phyloP scores from a whole-genome alignment of 53 echinoderm and acorn worm species.

The Crossaster papposus region DNA sequence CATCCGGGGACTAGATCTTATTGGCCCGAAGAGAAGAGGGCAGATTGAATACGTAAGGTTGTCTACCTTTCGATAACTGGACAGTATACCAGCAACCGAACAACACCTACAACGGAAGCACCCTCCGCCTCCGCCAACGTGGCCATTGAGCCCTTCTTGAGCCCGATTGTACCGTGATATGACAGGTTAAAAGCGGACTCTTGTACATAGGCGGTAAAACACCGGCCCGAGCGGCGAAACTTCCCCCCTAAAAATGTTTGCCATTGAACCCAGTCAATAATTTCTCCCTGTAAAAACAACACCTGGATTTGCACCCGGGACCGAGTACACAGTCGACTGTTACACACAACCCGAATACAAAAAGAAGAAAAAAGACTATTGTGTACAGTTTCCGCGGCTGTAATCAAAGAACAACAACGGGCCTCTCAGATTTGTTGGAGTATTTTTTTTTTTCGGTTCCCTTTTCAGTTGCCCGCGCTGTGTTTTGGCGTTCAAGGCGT shows the following conservation, averaged over 20 bases:
- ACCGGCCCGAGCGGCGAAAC: neutral
- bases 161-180: constrained; percentile 11
- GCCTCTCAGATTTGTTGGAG: neutral
- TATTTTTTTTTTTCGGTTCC: constrained; percentile 13
- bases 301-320: constrained; percentile 32
- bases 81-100: neutral
- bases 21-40: neutral
- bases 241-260: neutral
- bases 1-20: neutral
- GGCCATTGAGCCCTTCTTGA: neutral
- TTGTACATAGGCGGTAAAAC: too few relatives aligned
- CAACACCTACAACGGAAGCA: neutral
- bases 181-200: constrained; percentile 22
- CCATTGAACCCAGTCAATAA: constrained; percentile 4
- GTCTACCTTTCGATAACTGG: neutral
- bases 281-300: constrained; percentile 36
- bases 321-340: constrained; percentile 34
- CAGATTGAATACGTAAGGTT: neutral
- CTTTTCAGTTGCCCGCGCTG: constrained; percentile 24
- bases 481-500: constrained; percentile 33
- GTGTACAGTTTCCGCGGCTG: constrained; percentile 50
- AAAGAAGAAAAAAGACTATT: constrained; percentile 20
- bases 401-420: constrained; percentile 57
- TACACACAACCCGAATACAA: constrained; percentile 41
- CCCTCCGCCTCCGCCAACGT: constrained; percentile 1